Base-by-base conservation (phyloP, 2,888 invertebrate genomes). In the Apocheima hispidaria region DNA sequence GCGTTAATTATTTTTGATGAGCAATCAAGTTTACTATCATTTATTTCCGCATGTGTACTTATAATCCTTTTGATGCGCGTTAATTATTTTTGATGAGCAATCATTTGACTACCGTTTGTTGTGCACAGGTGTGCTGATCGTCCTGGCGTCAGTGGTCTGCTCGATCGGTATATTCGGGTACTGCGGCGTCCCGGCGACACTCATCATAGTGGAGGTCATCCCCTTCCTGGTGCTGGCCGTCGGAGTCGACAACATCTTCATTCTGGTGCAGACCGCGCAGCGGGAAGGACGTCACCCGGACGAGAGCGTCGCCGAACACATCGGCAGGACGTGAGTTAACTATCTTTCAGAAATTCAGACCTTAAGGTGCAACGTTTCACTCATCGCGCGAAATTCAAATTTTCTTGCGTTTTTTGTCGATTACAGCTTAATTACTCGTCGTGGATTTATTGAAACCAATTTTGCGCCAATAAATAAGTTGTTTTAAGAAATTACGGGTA, bases 211-310 rank as follows among this genome's bases (percentile, higher is more conserved):
- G 40, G 99, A 99, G 93, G 99, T 99, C 3, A 98, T 99, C 66
- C 99, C 99, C 0, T 99, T 99, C 94, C 93, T 99, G 56, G 99
- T 99, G 26, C 92, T 99, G 70, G 99, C 99, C 2, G 99, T 99
- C 1, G 99, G 99, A 1, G 99, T 99, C 0, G 99, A 99, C 91
- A 99, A 99, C 83, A 99, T 99, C 79, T 99, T 99, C 88, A 99
- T 99, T 72, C 93, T 99, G 54, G 99, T 99, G 49, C 99, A 99
- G 91, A 97, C 98, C 0, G 97, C 96, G 86, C 97, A 99, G 91
- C 90, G 98, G 41, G 97, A 97, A 79, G 93, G 93, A 1, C 93
- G 95, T 30, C 90, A 94, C 55, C 94, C 96, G 0, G 94, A 95
- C 63, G 98, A 98, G 89, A 95, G 96, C 0, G 94, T 96, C 49